A percentile compares a stretch with the other conserved stretches of the same genome.
Conservation (phyloP, 2,797 vertebrate species). For the Betta splendens region DNA sequence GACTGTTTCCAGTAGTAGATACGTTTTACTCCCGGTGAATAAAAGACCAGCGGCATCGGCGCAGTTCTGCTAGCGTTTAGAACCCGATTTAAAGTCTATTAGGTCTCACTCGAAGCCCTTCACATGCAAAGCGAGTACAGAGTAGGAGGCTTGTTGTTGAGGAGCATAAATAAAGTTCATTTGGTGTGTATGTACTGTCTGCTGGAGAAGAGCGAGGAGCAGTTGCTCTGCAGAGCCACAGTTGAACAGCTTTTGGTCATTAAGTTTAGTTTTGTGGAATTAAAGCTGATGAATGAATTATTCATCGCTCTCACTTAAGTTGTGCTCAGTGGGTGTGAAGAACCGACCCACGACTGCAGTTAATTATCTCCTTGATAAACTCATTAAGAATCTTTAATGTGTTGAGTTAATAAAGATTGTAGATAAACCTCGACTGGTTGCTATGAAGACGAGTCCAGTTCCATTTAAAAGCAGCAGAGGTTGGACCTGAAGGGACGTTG, state of each 20-base stretch:
- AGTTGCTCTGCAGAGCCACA: background rate
- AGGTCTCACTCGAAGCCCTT: constrained; percentile 32
- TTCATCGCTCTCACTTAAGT: constrained; percentile 18
- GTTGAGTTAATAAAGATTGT: constrained; percentile 17
- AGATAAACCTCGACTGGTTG: constrained; percentile 16
- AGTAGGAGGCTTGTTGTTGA: constrained; percentile 4
- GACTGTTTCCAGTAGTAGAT: no score
- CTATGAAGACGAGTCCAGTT: constrained; percentile 26
- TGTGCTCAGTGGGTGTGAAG: constrained; percentile 27
- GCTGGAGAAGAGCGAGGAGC: background rate
- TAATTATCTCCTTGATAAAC: constrained; percentile 53
- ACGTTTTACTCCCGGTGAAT: constrained; percentile 13
- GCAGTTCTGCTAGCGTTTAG: constrained; percentile 7
- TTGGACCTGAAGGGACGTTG: constrained; percentile 1
- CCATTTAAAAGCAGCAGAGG: constrained; percentile 26
- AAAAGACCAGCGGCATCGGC: constrained; percentile 6
- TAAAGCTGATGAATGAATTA: constrained; percentile 25
- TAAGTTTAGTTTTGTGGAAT: constrained; percentile 12
- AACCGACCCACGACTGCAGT: constrained; percentile 34
- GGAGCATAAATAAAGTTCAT: no score
- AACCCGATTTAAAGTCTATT: constrained; percentile 41
- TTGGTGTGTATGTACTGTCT: background rate
- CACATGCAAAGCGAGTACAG: constrained; percentile 20
- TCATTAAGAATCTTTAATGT: constrained; percentile 35
- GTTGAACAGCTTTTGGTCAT: background rate